Evolutionary conservation across 2,113 vertebrate genomes (phyloP), one percentile per base, ranked within the genome.

Genomic region (pig (Sus scrofa)): DNA sequence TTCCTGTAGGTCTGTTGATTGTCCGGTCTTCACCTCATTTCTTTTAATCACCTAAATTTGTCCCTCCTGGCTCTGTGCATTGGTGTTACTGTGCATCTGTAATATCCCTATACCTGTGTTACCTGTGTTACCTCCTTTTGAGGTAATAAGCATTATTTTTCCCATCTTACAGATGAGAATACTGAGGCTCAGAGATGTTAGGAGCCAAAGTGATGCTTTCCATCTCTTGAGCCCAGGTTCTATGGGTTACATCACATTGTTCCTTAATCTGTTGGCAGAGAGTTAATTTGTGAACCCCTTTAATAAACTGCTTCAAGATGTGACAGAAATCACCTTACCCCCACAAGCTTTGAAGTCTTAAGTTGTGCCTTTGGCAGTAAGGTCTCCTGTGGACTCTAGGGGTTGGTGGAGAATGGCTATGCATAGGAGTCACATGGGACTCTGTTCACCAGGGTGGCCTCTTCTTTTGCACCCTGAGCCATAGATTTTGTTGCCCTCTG

Each of bases 41-140:
- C 52, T 87, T 83, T 96, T 89, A 78, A 70, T 68, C 63, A 37
- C n/a, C n/a, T 81, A 67, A 50, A 63, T 93, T 77, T 27, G 24
- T 68, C n/a, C 22, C 20, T 83, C 58, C 73, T 96, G 22, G 79
- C 30, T 44, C 7, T 18, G 54, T 79, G 27, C 22, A 62, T 62
- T 86, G 58, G 7, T 77, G 71, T 62, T 94, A 32, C n/a, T 22
- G 86, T 87, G n/a, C 19, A n/a, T 87, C 52, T 89, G 6, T 60
- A 63, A 32, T 74, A 39, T 74, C 20, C 7, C 37, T 73, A 37
- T 83, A 75, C 14, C 54, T 62, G 3, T 30, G 82, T 94, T 83
- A 75, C 14, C 54, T 62, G 3, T 30, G 82, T 94, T 71, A 67
- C 24, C 63, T 94, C 27, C 58, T 81, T 86, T 4, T 77, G 37